Evolutionary conservation across 2,797 vertebrate species (phyloP).

Genomic region (Iguana delicatissima): DNA sequence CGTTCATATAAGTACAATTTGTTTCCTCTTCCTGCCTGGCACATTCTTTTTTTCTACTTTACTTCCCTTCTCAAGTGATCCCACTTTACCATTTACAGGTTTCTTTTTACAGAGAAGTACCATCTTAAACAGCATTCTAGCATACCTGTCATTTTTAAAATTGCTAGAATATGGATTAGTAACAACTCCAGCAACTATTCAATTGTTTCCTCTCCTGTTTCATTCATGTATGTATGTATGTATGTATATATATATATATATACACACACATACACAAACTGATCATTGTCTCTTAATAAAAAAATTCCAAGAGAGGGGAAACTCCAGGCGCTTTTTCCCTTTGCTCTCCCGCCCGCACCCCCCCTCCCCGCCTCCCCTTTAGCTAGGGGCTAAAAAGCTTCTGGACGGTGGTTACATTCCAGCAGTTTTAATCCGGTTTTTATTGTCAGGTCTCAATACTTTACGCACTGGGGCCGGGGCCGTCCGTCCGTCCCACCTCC

Average conservation of each 20-base stretch:
- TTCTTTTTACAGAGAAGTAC: background rate
- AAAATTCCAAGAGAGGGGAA: background rate
- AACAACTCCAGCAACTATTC: background rate
- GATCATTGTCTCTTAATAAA: background rate
- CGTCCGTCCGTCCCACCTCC: background rate
- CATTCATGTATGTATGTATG: background rate
- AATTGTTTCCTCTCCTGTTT: background rate
- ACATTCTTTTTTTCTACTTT: background rate
- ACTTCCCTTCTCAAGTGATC: background rate
- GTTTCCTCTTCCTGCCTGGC: background rate
- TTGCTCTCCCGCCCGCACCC: background rate
- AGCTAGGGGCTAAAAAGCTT: constrained; percentile 41
- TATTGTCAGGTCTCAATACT: constrained; percentile 67
- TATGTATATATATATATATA: too few species aligned
- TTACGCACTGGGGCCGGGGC: constrained; percentile 49
- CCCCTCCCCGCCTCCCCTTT: background rate
- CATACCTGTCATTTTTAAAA: background rate
- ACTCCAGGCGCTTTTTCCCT: background rate
- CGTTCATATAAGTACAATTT: background rate
- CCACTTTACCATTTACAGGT: background rate
- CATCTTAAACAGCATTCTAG: background rate
- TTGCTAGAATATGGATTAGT: background rate
- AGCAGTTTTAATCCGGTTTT: constrained; percentile 74
- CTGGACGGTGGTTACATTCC: constrained; percentile 70
- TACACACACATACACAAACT: too few species aligned